A percentile compares a stretch with the other conserved stretches of the same genome.
These are phyloP conservation scores for Beroe ovata DNA, from an alignment of 37 sponge, comb jelly and placozoan species.

Conservation along the genomic window DNA sequence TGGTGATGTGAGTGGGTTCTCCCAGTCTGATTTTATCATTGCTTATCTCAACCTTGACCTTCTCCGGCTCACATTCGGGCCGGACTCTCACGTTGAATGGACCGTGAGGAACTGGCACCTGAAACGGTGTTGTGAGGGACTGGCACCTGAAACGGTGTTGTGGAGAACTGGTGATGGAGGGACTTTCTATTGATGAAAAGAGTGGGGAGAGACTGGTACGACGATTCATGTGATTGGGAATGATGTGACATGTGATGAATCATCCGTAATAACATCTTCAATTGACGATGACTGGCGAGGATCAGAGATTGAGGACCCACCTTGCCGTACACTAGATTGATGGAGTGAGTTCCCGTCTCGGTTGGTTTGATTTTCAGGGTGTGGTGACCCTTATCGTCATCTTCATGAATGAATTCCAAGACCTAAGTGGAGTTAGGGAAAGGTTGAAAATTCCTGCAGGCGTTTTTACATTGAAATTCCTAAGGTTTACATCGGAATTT, in stretches of 20 bases:
- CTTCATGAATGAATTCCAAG: background rate
- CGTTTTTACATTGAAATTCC: too few relatives aligned
- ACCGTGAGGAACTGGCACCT: conserved; percentile 47
- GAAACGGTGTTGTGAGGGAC: too few relatives aligned
- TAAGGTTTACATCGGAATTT: too few relatives aligned
- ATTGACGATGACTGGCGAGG: background rate
- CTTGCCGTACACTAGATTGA: conserved; percentile 55
- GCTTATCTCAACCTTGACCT: conserved; percentile 28
- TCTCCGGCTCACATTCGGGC: conserved; percentile 58
- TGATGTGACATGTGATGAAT: background rate
- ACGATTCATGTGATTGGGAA: background rate
- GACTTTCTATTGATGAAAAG: too few relatives aligned
- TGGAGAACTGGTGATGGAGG: too few relatives aligned
- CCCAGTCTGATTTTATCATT: conserved; percentile 5
- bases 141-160: too few relatives aligned
- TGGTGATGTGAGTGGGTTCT: conserved; percentile 61
- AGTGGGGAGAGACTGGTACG: too few relatives aligned
- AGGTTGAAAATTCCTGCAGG: too few relatives aligned
- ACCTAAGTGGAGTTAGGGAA: too few relatives aligned
- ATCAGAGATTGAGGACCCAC: background rate
- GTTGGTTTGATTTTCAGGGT: conserved; percentile 54
- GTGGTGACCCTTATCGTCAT: conserved; percentile 54
- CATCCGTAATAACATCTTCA: too few relatives aligned
- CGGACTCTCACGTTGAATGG: conserved; percentile 42
- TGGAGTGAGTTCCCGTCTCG: conserved; percentile 20